phyloP scores from a whole-genome alignment of 53 echinoderm and acorn worm genomes.

The Astropecten irregularis region DNA sequence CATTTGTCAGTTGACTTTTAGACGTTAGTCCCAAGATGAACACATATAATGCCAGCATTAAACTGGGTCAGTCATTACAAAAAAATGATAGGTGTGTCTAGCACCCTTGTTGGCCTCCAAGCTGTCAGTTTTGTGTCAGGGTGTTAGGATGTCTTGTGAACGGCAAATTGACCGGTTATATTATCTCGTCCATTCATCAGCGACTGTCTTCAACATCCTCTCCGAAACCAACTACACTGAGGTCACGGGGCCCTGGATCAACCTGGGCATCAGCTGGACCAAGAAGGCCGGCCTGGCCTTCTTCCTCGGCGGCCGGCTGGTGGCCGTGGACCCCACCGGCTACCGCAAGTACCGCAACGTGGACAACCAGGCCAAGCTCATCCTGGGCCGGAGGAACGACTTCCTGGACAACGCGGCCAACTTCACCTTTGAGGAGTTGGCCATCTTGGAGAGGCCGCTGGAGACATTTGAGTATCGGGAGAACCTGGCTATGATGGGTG shows the following conservation, averaged over 20 bases:
- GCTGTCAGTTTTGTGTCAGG: no score
- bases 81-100: no score
- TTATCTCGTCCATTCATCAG: no score
- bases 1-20: no score
- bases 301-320: constrained; percentile 66
- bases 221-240: constrained; percentile 46
- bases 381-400: constrained; percentile 85
- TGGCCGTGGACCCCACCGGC: constrained; percentile 73
- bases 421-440: constrained; percentile 78
- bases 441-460: constrained; percentile 62
- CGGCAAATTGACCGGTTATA: no score
- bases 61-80: no score
- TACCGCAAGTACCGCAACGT: constrained; percentile 76
- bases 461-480: constrained; percentile 72
- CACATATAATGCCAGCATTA: no score
- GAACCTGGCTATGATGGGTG: constrained; percentile 66
- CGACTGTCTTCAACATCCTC: constrained; percentile 50
- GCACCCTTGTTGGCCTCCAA: no score
- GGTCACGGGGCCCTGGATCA: constrained; percentile 70
- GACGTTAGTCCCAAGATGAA: no score
- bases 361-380: constrained; percentile 63
- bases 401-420: constrained; percentile 78
- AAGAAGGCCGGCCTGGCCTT: constrained; percentile 65
- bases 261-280: constrained; percentile 77
- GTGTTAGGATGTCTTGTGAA: no score